Base-by-base conservation (phyloP, 2,113 vertebrate genomes). In the Eubucco bourcierii region DNA sequence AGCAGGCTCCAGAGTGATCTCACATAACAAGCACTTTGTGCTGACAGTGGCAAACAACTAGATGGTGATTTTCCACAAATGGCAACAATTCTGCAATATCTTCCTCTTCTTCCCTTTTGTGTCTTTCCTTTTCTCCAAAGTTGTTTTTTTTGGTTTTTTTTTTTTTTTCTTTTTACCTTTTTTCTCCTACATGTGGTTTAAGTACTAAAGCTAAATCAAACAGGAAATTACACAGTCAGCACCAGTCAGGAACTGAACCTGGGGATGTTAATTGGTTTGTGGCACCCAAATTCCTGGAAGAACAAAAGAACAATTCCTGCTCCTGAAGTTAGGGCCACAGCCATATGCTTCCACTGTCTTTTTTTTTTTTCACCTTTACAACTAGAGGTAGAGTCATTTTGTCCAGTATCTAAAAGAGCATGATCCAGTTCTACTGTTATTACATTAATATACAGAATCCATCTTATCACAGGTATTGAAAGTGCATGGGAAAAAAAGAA, bases 361-460 rank as follows among this genome's bases (percentile, higher is more conserved):
- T 90, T 88, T 47, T 21, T 47, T 47, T 47, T 94, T 82, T 52
- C 15, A 95, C 87, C 91, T 90, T 97, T 88, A 84, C 88, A 96
- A 93, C 95, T 96, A 97, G 98, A 98, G 98, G 98, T 98, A 98
- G 98, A 97, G 60, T 97, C 90, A 96, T 96, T 96, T 97, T 95
- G 81, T 95, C 97, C 96, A 96, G 96, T 95, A 97, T 95, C 95
- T 94, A 95, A 96, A 95, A 97, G 66, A 91, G n/a, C 76, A 90
- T 37, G 92, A 95, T 97, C 94, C 96, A 97, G 94, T 96, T 96
- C 95, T 79, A 89, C 82, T 44, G 44, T 94, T 94, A 95, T 94
- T 94, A 97, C 89, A 95, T 95, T 87, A 96, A 94, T 94, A 96
- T 96, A 95, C 93, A 93, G 93, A 28, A 66, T 95, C 89, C 84